Base-by-base conservation (phyloP, 2,888 invertebrate genomes). In the Drosophila picticornis region DNA sequence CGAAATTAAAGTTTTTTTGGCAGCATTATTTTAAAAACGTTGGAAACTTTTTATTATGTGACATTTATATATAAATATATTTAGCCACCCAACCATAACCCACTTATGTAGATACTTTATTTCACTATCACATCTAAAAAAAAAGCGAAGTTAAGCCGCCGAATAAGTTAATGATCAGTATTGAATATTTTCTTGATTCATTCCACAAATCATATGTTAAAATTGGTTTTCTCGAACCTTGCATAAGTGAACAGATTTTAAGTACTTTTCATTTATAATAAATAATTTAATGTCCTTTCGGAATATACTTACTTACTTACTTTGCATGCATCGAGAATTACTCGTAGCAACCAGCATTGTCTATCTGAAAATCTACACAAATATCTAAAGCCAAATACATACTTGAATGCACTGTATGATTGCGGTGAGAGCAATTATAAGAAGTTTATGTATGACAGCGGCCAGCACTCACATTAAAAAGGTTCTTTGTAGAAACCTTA, bases 141-240 rank as follows among this genome's bases (percentile, higher is more conserved):
- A 13, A 46, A 25, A n/a, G n/a, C 29, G 29, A 51, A 29, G n/a
- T 51, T 51, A 51, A 29, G 29, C 29, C 51, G 51, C 29, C 51
- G 51, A 51, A 29, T 29, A 29, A 27, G 25, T 50, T 50, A 5
- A 19, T 16, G 19, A 27, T 27, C 48, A 25, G 27, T 50, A 27
- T 27, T 50, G 48, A 27, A 50, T 16, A 50, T 50, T 19, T 50
- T 50, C 16, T 16, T 50, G 27, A 50, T 29, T 29, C 6, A 51
- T n/a, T 51, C 2, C 27, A 50, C 25, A 51, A 19, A 19, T 19
- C 50, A 19, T 19, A 27, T 50, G 25, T 27, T 48, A 10, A 48
- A 50, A 11, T 11, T 19, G 10, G 1, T 19, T 51, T 11, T 29
- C 19, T 19, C n/a, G 6, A 27, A 16, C 16, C 10, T 19, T 27